Conservation (phyloP, 2,888 invertebrate genomes). For the Argyresthia goedartella region DNA sequence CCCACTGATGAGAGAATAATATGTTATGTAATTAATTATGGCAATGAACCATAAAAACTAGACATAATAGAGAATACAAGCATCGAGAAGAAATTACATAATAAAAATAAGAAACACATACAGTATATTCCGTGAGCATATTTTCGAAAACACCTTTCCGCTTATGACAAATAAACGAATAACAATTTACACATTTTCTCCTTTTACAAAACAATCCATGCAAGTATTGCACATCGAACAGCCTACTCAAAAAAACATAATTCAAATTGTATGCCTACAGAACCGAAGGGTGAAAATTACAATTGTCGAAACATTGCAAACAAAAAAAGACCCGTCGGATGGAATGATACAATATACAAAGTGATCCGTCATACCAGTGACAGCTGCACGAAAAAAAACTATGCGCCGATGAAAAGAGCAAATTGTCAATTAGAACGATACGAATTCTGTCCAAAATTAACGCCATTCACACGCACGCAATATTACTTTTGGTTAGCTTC, state of each 20-base stretch:
- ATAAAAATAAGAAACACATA: too few relatives aligned
- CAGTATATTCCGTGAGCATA: too few relatives aligned
- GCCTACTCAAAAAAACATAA: neutral
- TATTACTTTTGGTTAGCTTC: neutral
- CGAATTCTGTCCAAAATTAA: slow-evolving; percentile 4
- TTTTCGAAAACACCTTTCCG: too few relatives aligned
- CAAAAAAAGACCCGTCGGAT: slow-evolving; percentile 45
- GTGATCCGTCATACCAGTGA: slow-evolving; percentile 64
- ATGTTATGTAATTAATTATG: too few relatives aligned
- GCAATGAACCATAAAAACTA: too few relatives aligned
- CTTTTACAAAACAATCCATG: too few relatives aligned
- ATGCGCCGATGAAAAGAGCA: slow-evolving; percentile 6
- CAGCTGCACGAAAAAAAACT: slow-evolving; percentile 35
- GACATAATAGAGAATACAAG: too few relatives aligned
- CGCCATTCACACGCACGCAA: neutral
- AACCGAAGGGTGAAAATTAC: slow-evolving; percentile 55
- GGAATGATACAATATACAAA: slow-evolving; percentile 42
- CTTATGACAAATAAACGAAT: too few relatives aligned
- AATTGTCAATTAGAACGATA: slow-evolving; percentile 10
- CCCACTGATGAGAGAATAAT: too few relatives aligned
- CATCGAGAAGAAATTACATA: too few relatives aligned
- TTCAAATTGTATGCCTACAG: slow-evolving; percentile 1
- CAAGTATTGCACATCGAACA: too few relatives aligned
- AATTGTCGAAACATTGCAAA: slow-evolving; percentile 25
- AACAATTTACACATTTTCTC: too few relatives aligned